These are phyloP conservation scores for Benthosema pterotum DNA, from an alignment of 2,797 vertebrate genomes.

Conservation along the genomic window DNA sequence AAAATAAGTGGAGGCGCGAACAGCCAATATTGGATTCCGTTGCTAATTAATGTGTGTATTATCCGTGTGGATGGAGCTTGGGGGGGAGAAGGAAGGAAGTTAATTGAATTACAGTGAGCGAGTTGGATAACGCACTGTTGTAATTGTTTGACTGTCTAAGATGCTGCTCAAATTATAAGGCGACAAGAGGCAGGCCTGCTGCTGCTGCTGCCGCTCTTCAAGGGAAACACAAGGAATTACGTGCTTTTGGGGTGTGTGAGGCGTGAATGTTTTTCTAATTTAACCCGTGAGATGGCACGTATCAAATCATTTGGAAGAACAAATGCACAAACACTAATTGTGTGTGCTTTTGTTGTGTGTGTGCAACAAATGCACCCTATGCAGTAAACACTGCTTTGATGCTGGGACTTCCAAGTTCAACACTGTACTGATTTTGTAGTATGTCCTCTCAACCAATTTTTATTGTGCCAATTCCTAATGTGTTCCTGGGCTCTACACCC, in stretches of 20 bases:
- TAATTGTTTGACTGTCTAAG: constrained; percentile 78
- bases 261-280: constrained; percentile 61
- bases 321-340: background rate
- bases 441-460: too few species aligned
- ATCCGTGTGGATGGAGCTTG: constrained; percentile 73
- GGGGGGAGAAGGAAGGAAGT: constrained; percentile 58
- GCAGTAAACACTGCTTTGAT: too few species aligned
- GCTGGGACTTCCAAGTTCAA: too few species aligned
- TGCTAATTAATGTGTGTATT: constrained; percentile 82
- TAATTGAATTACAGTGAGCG: constrained; percentile 81
- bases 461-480: too few species aligned
- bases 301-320: background rate
- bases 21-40: constrained; percentile 79
- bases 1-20: constrained; percentile 77
- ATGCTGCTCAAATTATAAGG: constrained; percentile 58
- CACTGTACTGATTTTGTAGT: too few species aligned
- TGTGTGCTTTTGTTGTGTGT: too few species aligned
- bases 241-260: constrained; percentile 57
- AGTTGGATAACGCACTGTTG: constrained; percentile 76
- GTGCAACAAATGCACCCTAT: too few species aligned
- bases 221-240: constrained; percentile 63
- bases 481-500: too few species aligned
- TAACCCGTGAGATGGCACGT: constrained; percentile 42
- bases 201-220: constrained; percentile 27
- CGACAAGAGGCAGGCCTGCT: constrained; percentile 63